phyloP scores from a whole-genome alignment of 2,797 vertebrate genomes.

The Falco columbarius region DNA sequence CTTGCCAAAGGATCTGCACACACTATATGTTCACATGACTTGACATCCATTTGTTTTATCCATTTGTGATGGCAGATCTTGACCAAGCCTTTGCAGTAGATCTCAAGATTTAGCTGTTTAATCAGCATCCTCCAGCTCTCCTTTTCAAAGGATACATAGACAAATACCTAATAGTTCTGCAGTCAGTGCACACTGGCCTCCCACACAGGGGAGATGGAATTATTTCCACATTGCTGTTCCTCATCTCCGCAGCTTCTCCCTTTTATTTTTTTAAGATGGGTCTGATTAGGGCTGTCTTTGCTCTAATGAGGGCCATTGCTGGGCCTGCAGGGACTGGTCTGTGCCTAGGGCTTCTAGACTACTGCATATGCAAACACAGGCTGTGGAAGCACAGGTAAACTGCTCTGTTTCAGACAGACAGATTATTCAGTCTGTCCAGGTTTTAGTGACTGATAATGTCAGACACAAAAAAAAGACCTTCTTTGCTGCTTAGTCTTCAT shows the following conservation, averaged over 20 bases:
- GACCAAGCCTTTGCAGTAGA: background rate
- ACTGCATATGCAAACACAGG: background rate
- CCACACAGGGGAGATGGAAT: conserved; percentile 6
- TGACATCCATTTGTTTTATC: background rate
- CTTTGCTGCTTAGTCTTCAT: background rate
- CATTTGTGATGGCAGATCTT: background rate
- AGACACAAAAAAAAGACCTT: background rate
- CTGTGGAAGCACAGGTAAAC: background rate
- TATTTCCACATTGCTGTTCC: background rate
- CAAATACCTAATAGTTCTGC: background rate
- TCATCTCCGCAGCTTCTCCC: background rate
- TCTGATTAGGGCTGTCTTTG: background rate
- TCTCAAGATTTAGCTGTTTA: background rate
- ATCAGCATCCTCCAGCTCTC: background rate
- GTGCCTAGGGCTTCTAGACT: background rate
- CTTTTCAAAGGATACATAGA: background rate
- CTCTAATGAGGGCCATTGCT: background rate
- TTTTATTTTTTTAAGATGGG: background rate
- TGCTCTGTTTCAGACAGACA: background rate
- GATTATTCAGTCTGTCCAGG: background rate
- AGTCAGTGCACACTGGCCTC: background rate
- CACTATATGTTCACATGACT: background rate
- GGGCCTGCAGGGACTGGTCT: background rate
- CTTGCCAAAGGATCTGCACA: background rate
- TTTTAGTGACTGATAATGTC: background rate